phyloP scores from a whole-genome alignment of 2,888 invertebrate genomes.

The Anagyrus pseudococci region DNA sequence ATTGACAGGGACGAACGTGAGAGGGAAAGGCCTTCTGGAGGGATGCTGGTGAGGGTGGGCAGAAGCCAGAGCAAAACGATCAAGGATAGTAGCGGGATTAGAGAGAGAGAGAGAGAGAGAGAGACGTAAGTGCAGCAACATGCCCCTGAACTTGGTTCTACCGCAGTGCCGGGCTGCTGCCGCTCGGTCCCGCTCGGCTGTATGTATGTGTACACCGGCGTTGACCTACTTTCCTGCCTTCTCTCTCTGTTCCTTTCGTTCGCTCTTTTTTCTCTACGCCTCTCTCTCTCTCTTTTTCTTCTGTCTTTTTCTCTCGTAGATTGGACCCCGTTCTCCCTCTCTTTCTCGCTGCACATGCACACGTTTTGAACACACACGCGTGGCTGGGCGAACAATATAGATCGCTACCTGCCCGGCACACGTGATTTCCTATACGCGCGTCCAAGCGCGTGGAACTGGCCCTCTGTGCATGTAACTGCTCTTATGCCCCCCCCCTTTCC shows the following conservation, averaged over 20 bases:
- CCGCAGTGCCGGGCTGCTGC: constrained; percentile 16
- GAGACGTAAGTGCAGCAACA: constrained; percentile 39
- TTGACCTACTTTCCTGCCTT: constrained; percentile 56
- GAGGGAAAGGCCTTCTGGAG: background rate
- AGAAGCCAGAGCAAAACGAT: constrained; percentile 27
- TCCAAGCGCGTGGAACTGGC: no score
- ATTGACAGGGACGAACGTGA: background rate
- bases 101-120: constrained; percentile 21
- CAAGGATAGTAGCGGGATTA: constrained; percentile 24
- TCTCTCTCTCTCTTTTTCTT: constrained; percentile 30
- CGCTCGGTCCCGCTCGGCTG: background rate
- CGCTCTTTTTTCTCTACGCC: constrained; percentile 33
- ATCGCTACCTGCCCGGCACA: constrained; percentile 41
- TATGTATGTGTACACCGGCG: constrained; percentile 42
- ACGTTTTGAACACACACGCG: constrained; percentile 29
- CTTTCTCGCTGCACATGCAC: background rate
- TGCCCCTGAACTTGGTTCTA: constrained; percentile 60
- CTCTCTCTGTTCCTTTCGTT: constrained; percentile 29
- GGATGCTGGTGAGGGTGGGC: no score
- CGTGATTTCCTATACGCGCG: no score
- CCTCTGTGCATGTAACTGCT: no score
- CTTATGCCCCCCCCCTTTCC: no score
- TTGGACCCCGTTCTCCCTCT: constrained; percentile 13
- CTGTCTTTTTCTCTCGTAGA: constrained; percentile 32
- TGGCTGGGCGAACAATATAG: constrained; percentile 8